Conservation (phyloP, 92 coral and sea anemone species). For the Paragorgia papillata region DNA sequence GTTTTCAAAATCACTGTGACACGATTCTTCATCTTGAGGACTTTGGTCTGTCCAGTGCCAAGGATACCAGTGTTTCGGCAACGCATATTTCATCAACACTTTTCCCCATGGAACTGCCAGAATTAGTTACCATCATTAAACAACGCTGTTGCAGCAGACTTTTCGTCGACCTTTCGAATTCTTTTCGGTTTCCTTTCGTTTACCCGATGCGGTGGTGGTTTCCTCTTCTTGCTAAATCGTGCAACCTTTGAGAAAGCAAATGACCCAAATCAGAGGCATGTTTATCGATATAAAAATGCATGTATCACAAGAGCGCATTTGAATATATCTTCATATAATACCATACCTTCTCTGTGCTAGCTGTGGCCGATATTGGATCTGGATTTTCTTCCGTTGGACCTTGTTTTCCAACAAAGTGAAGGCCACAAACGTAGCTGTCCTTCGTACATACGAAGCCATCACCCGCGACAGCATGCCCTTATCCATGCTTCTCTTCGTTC, state of each 20-base stretch:
- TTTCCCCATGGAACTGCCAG: too few species aligned
- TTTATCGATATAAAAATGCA: too few species aligned
- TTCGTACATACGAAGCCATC: background rate
- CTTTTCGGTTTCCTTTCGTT: too few species aligned
- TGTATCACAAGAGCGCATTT: too few species aligned
- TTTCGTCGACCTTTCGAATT: too few species aligned
- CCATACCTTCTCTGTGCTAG: slow-evolving; percentile 2
- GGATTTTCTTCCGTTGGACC: slow-evolving; percentile 18
- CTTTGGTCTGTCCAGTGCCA: too few species aligned
- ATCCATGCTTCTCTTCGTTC: background rate
- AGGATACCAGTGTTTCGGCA: too few species aligned
- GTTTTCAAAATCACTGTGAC: too few species aligned
- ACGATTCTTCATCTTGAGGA: too few species aligned
- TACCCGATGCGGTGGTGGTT: background rate
- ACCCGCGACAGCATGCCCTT: background rate
- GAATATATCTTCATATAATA: background rate
- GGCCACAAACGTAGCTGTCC: background rate
- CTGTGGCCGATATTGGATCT: slow-evolving; percentile 13
- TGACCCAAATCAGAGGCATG: background rate
- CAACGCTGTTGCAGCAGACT: too few species aligned
- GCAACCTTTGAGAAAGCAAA: background rate
- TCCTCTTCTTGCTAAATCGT: background rate
- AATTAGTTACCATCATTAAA: too few species aligned
- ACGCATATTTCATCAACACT: too few species aligned
- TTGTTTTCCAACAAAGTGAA: slow-evolving; percentile 1